These are phyloP conservation scores for Myotis brandtii DNA, from an alignment of 2,113 vertebrate species.

Conservation along the genomic window DNA sequence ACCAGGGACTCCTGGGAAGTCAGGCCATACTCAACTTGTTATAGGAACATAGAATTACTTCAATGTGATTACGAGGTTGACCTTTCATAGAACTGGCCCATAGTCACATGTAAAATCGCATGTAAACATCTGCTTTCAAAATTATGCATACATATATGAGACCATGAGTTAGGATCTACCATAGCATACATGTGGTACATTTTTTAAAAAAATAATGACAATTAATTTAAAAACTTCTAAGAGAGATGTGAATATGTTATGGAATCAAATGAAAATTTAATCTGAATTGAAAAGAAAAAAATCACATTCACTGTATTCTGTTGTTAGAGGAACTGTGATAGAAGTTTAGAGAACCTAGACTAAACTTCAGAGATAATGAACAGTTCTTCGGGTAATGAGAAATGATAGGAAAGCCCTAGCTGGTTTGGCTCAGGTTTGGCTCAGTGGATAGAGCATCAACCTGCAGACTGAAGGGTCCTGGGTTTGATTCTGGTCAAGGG, in stretches of 20 bases:
- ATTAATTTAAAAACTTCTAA: neutral
- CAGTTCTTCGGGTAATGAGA: neutral
- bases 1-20: neutral
- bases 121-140: slow-evolving; percentile 1
- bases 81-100: neutral
- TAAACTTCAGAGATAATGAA: neutral
- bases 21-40: neutral
- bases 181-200: neutral
- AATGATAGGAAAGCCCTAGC: neutral
- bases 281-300: neutral
- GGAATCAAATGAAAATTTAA: neutral
- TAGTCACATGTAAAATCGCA: neutral
- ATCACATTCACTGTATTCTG: neutral
- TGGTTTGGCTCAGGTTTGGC: no score
- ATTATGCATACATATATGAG: neutral
- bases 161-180: neutral
- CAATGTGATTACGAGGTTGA: neutral
- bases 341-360: neutral
- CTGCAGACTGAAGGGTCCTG: no score
- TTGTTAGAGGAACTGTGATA: neutral
- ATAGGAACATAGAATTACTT: neutral
- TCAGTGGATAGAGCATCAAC: no score
- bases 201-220: neutral
- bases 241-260: neutral
- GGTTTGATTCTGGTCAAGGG: no score